A percentile compares a stretch with the other conserved stretches of the same genome.
These are phyloP conservation scores for Melikaiella ostensackeni DNA, from an alignment of 2,888 invertebrate genomes.

Conservation along the genomic window DNA sequence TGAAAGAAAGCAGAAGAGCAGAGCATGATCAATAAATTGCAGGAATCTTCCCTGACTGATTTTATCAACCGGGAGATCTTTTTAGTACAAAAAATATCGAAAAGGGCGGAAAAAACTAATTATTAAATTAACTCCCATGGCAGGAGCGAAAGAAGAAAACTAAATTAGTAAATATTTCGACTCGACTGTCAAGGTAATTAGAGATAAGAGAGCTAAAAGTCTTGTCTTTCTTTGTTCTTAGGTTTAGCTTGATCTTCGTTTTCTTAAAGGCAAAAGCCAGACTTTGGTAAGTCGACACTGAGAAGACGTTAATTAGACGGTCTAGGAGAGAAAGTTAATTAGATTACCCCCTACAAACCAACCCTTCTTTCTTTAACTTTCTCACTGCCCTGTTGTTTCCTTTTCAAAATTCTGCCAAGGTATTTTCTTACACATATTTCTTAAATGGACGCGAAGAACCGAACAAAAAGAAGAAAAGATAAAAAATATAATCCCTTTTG, in stretches of 20 bases:
- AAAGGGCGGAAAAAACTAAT: not conserved
- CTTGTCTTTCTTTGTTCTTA: slow-evolving; percentile 7
- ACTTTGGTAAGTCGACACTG: slow-evolving; percentile 26
- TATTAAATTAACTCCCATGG: not conserved
- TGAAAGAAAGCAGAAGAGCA: slow-evolving; percentile 32
- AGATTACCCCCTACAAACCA: slow-evolving; percentile 25
- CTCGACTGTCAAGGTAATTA: slow-evolving; percentile 3
- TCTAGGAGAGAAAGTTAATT: slow-evolving; percentile 38
- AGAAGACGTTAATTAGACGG: slow-evolving; percentile 41
- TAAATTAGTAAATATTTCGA: not conserved
- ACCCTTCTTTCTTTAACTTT: slow-evolving; percentile 26
- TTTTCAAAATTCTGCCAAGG: slow-evolving; percentile 22
- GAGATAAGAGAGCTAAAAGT: slow-evolving; percentile 19
- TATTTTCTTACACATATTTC: slow-evolving; percentile 37
- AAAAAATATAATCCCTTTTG: slow-evolving; percentile 15
- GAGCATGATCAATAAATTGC: slow-evolving; percentile 61
- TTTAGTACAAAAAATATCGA: not conserved
- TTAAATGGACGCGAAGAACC: slow-evolving; percentile 11
- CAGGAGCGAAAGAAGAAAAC: not conserved
- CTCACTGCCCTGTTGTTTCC: slow-evolving; percentile 2
- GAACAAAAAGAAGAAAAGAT: slow-evolving; percentile 25
- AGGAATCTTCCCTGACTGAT: slow-evolving; percentile 59
- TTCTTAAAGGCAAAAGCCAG: slow-evolving; percentile 24
- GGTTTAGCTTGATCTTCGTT: slow-evolving; percentile 25
- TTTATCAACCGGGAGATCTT: slow-evolving; percentile 19